Evolutionary conservation across 2,797 vertebrate genomes (phyloP).

Genomic region (Sitta carolinensis): DNA sequence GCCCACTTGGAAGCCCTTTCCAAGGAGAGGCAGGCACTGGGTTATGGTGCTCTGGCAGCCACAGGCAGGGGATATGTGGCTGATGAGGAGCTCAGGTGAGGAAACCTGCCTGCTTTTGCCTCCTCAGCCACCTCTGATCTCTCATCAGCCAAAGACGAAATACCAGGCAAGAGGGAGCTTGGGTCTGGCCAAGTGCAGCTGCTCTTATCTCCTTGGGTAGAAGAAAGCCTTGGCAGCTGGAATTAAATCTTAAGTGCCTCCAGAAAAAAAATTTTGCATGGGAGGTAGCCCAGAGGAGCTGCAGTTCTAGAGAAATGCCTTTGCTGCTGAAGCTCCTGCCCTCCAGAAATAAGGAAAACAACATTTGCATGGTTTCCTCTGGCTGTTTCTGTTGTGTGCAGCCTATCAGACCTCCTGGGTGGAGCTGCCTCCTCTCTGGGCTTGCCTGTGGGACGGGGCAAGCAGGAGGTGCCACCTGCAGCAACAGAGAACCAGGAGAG

Average conservation of each 20-base stretch:
- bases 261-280: neutral
- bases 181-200: constrained; percentile 18
- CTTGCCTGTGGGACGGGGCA: neutral
- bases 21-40: too few relatives aligned
- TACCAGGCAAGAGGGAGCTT: neutral
- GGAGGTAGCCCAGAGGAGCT: neutral
- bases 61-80: accelerated
- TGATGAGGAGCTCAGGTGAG: neutral
- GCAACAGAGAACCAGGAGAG: neutral
- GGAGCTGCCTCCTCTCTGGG: neutral
- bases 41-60: neutral
- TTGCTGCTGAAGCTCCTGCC: neutral
- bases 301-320: neutral
- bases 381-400: neutral
- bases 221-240: constrained; percentile 41
- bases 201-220: constrained; percentile 21
- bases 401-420: neutral
- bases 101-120: neutral
- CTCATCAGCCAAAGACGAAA: neutral
- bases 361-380: neutral
- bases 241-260: neutral
- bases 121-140: neutral
- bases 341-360: neutral
- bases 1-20: neutral
- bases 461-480: neutral